Conservation (phyloP, 2,113 vertebrate species). For the Rhipidura dahli region DNA sequence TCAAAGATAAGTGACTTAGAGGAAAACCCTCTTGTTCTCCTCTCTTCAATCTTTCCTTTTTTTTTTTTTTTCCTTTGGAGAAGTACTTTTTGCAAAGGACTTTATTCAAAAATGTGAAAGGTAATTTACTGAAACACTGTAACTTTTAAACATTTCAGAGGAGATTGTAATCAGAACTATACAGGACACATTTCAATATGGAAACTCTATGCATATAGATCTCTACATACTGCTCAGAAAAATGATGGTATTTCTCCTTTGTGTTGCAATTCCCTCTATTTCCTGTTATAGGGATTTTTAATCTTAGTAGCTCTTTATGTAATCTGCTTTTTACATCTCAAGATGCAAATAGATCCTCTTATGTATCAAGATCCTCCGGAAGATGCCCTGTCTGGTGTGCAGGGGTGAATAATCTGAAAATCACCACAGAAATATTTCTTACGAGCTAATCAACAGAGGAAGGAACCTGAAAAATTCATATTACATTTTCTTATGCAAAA, state of each 20-base stretch:
- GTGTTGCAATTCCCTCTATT: neutral
- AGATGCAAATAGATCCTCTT: neutral
- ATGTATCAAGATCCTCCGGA: neutral
- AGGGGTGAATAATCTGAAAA: neutral
- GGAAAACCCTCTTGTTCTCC: neutral
- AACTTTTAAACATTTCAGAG: neutral
- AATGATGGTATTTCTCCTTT: neutral
- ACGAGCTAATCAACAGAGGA: neutral
- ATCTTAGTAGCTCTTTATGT: neutral
- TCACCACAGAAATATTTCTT: neutral
- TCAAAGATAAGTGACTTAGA: neutral
- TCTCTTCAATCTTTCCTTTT: fast-evolving
- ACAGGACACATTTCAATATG: neutral
- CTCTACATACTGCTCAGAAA: neutral
- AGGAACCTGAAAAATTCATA: neutral
- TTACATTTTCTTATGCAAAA: neutral
- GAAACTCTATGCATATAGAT: neutral
- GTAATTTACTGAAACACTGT: neutral
- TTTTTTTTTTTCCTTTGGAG: neutral
- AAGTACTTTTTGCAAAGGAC: neutral
- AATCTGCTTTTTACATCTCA: neutral
- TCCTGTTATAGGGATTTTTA: neutral
- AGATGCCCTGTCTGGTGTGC: neutral
- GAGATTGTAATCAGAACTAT: neutral
- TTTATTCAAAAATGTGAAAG: neutral